Base-by-base conservation (phyloP, 2,797 vertebrate species). In the Anomalospiza imberbis region DNA sequence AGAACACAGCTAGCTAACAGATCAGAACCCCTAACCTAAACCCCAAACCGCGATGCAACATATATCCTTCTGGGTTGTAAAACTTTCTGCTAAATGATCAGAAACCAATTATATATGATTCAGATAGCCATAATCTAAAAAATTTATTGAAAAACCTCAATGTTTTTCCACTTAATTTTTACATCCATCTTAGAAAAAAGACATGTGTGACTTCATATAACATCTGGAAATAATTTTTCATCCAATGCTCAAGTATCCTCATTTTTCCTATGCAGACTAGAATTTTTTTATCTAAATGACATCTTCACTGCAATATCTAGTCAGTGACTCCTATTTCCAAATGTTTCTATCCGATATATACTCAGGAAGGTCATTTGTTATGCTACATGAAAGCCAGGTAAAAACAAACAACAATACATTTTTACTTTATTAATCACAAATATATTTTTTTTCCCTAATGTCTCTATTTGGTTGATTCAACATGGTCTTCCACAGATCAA, bases 151-250 rank as follows among this genome's bases (percentile, higher is more conserved):
- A 81, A 53, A 65, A 3, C 0, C 10, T 62, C 29, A 40, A 29
- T 3, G 26, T 60, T 86, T 77, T 93, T 50, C 24, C 8, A n/a
- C 20, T 67, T 76, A 42, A 11, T 24, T 85, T 89, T 92, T 67
- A 44, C 13, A 40, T 36, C 14, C 2, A 3, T 7, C 7, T 66
- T 76, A 79, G 42, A 38, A 85, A 78, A 66, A 17, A 76, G 7
- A 32, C 1, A 32, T 0, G 0, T 21, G 8, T 55, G 28, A 73
- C 32, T 88, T 71, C 10, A 38, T 57, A 24, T 14, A 77, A 18
- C 9, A 66, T 28, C 26, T 47, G 17, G 15, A 91, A 89, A 73
- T 40, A 58, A 6, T 26, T 77, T 88, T 91, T 80, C 11, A 68
- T 63, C 7, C 53, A 18, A 0, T 34, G 12, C 62, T 76, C 25